A percentile compares a stretch with the other conserved stretches of the same genome.
Conservation (phyloP, 2,888 invertebrate genomes). For the Euzetes globulus region DNA sequence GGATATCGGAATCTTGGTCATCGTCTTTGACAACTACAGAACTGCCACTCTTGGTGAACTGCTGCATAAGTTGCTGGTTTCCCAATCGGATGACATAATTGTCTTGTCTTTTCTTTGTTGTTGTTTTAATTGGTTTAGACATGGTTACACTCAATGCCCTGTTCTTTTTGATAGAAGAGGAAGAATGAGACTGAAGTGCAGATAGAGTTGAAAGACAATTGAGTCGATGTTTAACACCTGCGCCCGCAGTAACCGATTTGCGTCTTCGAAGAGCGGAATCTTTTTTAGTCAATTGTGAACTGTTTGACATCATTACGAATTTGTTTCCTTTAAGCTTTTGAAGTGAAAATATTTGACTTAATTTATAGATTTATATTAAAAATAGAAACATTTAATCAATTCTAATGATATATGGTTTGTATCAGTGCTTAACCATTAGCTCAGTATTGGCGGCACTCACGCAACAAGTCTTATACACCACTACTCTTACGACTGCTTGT, state of each 20-base stretch:
- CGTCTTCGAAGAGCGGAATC: neutral
- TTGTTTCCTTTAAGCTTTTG: neutral
- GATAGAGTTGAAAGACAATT: constrained; percentile 20
- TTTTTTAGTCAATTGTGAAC: neutral
- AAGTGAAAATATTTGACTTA: neutral
- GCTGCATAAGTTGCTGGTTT: neutral
- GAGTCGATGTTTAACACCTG: constrained; percentile 11
- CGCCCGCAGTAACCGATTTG: neutral
- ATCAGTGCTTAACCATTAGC: constrained; percentile 13
- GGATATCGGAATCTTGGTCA: neutral
- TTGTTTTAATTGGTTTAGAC: constrained; percentile 2
- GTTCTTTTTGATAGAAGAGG: neutral
- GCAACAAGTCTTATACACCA: constrained; percentile 7
- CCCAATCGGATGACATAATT: neutral
- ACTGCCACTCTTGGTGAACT: neutral
- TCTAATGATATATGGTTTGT: neutral
- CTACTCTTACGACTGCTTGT: neutral
- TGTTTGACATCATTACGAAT: neutral
- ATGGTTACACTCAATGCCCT: neutral
- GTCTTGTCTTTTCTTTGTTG: neutral
- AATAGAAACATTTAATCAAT: neutral
- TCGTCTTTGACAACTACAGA: neutral
- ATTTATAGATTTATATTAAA: neutral
- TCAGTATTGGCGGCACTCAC: constrained; percentile 5
- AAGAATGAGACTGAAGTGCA: constrained; percentile 5